Conservation (phyloP, 2,888 invertebrate genomes). For the Clanis bilineata region DNA sequence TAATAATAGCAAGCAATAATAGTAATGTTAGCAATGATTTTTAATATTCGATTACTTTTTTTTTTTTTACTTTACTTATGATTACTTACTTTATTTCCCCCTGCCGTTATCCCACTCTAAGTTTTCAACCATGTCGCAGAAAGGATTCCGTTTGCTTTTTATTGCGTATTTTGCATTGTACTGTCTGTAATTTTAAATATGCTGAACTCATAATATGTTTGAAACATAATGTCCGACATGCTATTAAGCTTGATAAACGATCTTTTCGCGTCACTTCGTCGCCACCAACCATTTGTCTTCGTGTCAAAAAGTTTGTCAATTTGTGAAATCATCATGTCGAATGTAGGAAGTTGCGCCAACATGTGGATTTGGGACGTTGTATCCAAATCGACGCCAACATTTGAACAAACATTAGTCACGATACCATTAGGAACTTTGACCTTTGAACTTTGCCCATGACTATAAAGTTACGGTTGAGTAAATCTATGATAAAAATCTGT, state of each 20-base stretch:
- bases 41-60: too few species aligned
- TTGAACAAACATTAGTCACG: background rate
- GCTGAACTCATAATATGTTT: background rate
- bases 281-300: slow-evolving; percentile 1
- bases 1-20: too few species aligned
- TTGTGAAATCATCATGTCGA: slow-evolving; percentile 1
- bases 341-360: background rate
- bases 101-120: too few species aligned
- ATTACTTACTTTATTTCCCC: too few species aligned
- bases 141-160: too few species aligned
- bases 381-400: slow-evolving; percentile 6
- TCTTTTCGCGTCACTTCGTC: background rate
- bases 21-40: too few species aligned
- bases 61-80: too few species aligned
- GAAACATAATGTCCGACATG: background rate
- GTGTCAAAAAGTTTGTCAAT: slow-evolving; percentile 3
- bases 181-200: too few species aligned
- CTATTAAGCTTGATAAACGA: background rate
- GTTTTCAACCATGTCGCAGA: too few species aligned
- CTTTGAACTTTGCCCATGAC: background rate
- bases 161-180: too few species aligned
- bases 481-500: background rate
- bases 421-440: slow-evolving; percentile 1
- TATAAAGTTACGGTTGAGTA: background rate
- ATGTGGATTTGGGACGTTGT: background rate